phyloP scores from a whole-genome alignment of 2,113 vertebrate species.

The Corythaixoides concolor region DNA sequence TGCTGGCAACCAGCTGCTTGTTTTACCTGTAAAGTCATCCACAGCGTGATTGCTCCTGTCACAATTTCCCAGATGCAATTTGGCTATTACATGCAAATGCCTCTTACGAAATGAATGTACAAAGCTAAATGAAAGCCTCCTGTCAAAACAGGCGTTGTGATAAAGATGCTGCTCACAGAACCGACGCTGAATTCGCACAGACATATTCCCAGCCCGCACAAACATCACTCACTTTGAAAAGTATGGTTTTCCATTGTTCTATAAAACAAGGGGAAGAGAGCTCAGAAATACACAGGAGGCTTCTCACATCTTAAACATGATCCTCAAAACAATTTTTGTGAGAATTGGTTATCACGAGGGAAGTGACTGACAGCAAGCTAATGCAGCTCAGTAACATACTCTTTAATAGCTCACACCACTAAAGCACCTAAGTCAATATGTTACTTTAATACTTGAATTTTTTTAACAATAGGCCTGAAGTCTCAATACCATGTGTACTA shows the following conservation, averaged over 20 bases:
- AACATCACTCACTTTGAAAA: neutral
- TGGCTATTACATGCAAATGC: slow-evolving; percentile 39
- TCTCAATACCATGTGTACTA: neutral
- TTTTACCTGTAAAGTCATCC: neutral
- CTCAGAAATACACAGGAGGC: neutral
- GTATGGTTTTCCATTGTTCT: neutral
- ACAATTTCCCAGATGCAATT: neutral
- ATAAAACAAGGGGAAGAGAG: neutral
- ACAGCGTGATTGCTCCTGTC: slow-evolving; percentile 13
- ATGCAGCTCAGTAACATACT: neutral
- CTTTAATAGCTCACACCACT: neutral
- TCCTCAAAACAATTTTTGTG: neutral
- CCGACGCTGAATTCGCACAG: neutral
- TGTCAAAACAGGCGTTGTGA: slow-evolving; percentile 32
- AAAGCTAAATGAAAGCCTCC: slow-evolving; percentile 14
- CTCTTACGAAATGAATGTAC: neutral
- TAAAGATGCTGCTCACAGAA: neutral
- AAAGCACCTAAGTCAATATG: neutral
- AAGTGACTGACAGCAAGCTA: neutral
- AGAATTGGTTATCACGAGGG: neutral
- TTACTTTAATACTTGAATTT: neutral
- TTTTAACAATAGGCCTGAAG: neutral
- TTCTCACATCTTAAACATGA: neutral
- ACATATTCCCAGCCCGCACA: neutral
- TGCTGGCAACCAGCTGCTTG: neutral